Percentiles rank a stretch among this genome's conserved stretches.
Conservation (phyloP, 2,797 vertebrate species). For the Poeciliopsis infans region DNA sequence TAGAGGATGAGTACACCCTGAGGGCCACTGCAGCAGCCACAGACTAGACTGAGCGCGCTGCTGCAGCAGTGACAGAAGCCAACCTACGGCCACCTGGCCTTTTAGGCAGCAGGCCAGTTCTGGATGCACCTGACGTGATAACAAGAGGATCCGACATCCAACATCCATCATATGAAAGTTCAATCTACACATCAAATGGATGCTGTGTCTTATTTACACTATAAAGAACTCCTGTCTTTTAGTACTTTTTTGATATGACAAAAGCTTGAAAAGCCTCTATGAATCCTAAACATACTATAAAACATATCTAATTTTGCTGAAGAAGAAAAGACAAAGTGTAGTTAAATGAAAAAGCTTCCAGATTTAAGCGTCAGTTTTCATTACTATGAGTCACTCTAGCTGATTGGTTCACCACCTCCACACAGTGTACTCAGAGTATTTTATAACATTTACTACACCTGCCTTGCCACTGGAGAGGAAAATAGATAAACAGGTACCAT, state of each 20-base stretch:
- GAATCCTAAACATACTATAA: conserved; percentile 15
- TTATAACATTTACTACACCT: background rate
- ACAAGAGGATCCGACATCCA: conserved; percentile 47
- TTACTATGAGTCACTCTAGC: conserved; percentile 1
- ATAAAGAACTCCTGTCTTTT: conserved; percentile 43
- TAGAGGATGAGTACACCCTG: background rate
- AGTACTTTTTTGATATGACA: conserved; percentile 11
- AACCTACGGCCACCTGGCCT: conserved; percentile 60
- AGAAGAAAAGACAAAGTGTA: background rate
- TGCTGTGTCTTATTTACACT: conserved; percentile 55
- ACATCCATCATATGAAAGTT: conserved; percentile 58
- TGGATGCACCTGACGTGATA: conserved; percentile 25
- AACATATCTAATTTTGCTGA: background rate
- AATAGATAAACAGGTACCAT: background rate
- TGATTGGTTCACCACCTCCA: conserved; percentile 8
- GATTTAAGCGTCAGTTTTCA: conserved; percentile 2
- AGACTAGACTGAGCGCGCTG: conserved; percentile 34
- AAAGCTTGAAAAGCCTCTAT: conserved; percentile 20
- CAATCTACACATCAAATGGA: conserved; percentile 69
- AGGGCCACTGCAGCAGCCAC: conserved; percentile 26
- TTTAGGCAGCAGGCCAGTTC: conserved; percentile 46
- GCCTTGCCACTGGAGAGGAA: too few relatives aligned
- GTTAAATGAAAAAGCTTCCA: background rate
- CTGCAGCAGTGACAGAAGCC: conserved; percentile 34
- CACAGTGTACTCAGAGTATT: conserved; percentile 1